Evolutionary conservation across 2,113 vertebrate genomes (phyloP), one percentile per base, ranked within the genome.

Genomic region (Lynx canadensis): DNA sequence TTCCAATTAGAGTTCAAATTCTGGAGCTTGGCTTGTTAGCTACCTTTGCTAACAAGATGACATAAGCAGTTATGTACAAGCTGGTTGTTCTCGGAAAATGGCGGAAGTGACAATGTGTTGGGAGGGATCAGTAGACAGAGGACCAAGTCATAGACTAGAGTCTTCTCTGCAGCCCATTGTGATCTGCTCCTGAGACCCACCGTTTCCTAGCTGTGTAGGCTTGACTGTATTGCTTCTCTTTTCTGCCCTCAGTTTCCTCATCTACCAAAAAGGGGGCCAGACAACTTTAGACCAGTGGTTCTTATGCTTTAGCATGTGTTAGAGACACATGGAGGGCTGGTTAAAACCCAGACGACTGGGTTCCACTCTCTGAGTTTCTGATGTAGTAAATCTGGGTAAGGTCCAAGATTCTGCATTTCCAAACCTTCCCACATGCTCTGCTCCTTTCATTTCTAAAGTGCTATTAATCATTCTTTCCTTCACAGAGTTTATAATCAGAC

Each of bases 391-490:
- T 91, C 14, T 55, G 6, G 52, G 7, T 55, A 9, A 23, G 29
- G 23, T n/a, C 19, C 13, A 60, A 38, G 57, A 71, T 60, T 88
- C 41, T 83, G 15, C 11, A 74, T 63, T 55, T 74, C 14, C 96
- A 41, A 91, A 76, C 3, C 0, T 93, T 96, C 79, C 66, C 74
- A 65, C 8, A 14, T n/a, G 50, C 41, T 65, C n/a, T 94, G 73
- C 0, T 74, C 52, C 33, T 41, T 79, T 83, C 63, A 89, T 68
- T 69, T n/a, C 25, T 87, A 89, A 85, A 15, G 60, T 74, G 19
- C 41, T 79, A 71, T 94, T 89, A 91, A 23, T 94, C 38, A 90
- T 87, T 52, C 31, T 84, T 83, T 15, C 36, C 78, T 96, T 84
- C 21, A 68, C 92, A 89, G 55, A 86, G 71, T 79, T 96, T 94